Evolutionary conservation across 2,797 vertebrate species (phyloP), one percentile per base, ranked within the genome.

Genomic region (Danio kyathit): DNA sequence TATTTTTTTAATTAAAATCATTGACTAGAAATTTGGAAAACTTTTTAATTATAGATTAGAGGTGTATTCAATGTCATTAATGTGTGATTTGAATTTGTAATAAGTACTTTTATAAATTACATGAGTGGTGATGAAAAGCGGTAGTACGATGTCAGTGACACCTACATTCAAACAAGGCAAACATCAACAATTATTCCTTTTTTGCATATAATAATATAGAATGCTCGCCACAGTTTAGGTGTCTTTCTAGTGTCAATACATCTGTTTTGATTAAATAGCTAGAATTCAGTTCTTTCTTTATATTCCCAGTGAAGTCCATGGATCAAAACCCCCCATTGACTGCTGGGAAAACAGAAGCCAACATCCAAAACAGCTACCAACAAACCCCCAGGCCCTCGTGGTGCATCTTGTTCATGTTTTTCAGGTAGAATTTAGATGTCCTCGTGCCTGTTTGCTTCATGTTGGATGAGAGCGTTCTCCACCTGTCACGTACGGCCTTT

Each of bases 401-500:
- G 51, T 74, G 57, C 52, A 86, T 80, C 85, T 70, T 81, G 48
- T 84, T 85, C 83, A 74, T 77, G 79, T 91, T 86, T n/a, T n/a
- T 86, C 80, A 87, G 88, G 84, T 88, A 84, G 87, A 88, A 81
- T 90, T 83, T 69, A 87, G 85, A 88, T 86, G 77, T 81, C 85
- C 70, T 67, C 44, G 54, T 29, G 66, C 73, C 81, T 81, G 83
- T 88, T 88, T 87, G 82, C 73, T 85, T 87, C 80, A 75, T 64
- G 74, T 13, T 60, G 70, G 63, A 80, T 69, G 72, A 64, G 16
- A 83, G 86, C 76, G 83, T 83, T 88, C 87, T 90, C 19, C 38
- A 74, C 79, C 85, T 86, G 89, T 89, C 89, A 90, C 81, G 64
- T 85, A 44, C 80, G 63, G 76, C 87, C 91, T 92, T 81, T 89